A percentile compares a stretch with the other conserved stretches of the same genome.
phyloP scores from a whole-genome alignment of 2,113 vertebrate species.

The Cyprinodon tularosa region DNA sequence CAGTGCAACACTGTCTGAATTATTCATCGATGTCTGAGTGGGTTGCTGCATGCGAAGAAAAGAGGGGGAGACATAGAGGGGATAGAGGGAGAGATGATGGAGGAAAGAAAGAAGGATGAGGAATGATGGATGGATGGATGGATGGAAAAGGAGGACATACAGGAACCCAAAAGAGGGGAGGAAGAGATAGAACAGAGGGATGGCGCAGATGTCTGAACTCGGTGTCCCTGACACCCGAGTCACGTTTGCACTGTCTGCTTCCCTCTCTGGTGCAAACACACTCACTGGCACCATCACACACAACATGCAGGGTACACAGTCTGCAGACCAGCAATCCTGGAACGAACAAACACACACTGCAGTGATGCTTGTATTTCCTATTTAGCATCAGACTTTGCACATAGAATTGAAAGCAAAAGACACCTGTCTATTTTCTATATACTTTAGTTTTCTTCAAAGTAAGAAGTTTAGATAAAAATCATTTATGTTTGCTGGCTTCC shows the following conservation, averaged over 20 bases:
- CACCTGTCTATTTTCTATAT: background rate
- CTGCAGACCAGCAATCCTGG: background rate
- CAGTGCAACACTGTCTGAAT: constrained; percentile 83
- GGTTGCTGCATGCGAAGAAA: constrained; percentile 53
- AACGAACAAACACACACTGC: constrained; percentile 6
- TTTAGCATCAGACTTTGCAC: background rate
- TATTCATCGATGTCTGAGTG: constrained; percentile 79
- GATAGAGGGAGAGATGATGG: constrained; percentile 4
- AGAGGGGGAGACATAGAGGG: constrained; percentile 33
- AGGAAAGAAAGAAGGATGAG: background rate
- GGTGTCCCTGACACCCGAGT: constrained; percentile 64
- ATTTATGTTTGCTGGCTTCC: too few relatives aligned
- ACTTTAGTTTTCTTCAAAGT: background rate
- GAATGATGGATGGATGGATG: background rate
- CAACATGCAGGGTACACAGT: constrained; percentile 20
- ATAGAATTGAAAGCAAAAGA: background rate
- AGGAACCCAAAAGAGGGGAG: constrained; percentile 16
- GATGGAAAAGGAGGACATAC: background rate
- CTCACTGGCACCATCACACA: constrained; percentile 17
- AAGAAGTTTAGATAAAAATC: too few relatives aligned
- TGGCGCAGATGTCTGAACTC: constrained; percentile 66
- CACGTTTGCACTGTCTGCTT: constrained; percentile 70
- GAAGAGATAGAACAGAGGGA: constrained; percentile 31
- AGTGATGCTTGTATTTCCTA: constrained; percentile 25
- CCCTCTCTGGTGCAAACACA: constrained; percentile 23